Base-by-base conservation (phyloP, 2,888 invertebrate genomes). In the Platerodrilus igneus region DNA sequence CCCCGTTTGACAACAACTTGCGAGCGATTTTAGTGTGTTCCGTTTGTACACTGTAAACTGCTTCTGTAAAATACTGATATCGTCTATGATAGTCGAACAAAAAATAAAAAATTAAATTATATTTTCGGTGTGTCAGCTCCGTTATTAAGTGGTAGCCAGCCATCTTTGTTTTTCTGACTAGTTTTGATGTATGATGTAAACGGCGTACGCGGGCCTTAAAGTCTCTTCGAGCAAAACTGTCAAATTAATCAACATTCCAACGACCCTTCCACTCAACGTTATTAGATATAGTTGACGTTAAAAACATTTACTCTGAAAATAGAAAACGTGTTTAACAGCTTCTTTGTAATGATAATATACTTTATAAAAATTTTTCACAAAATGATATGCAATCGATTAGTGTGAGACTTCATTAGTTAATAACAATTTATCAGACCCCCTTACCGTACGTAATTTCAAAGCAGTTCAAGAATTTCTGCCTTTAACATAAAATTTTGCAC, bases 61-160 rank as follows among this genome's bases (percentile, higher is more conserved):
- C 45, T 45, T 34, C 38, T 34, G 21, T 37, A 41, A 38, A 40
- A 48, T 42, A 42, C 41, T 46, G 46, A 29, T 21, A 46, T 36
- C 29, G 33, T 34, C 41, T 44, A 45, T 41, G 44, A 41, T 43
- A 42, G 45, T 41, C 36, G 52, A 52, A 52, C 56, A 57, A 59
- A 59, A 60, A 60, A 58, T 57, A 57, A 53, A 56, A 63, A 63
- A 63, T 62, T 62, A 60, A 62, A 64, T 63, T 63, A 64, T 58
- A 61, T 64, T 62, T 61, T 59, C 58, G 59, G 59, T 56, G 62
- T 58, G 65, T 63, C 64, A 63, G 62, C 62, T 51, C 42, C 48
- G 60, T 63, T 64, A 63, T 63, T 63, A 62, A 63, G 59, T 58
- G 55, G 54, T 53, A 51, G 52, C 47, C 57, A 54, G 60, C 61